Evolutionary conservation across 2,888 invertebrate species (phyloP), one percentile per base, ranked within the genome.

Genomic region (Chymomyza fuscimana): DNA sequence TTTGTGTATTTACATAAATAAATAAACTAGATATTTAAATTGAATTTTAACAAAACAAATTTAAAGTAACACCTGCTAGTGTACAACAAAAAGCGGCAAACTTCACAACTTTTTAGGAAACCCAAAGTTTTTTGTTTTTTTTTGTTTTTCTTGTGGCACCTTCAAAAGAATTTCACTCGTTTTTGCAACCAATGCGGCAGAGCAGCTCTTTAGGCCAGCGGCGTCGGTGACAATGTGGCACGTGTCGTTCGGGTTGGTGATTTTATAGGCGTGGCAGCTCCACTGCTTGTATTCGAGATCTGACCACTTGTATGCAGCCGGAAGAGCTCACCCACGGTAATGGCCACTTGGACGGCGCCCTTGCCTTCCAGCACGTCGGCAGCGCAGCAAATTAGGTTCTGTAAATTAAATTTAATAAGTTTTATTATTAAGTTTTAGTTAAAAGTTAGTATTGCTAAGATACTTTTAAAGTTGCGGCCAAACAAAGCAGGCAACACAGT

Each of bases 301-400:
- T 76, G 56, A 7, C 80, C 81, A 64, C 79, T 83, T 65, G 93
- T 93, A 82, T 95, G 94, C 90, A 96, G 94, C 74, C 95, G 93
- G 64, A 97, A 93, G 16, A 98, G 92, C 91, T 97, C 97, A 1
- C 95, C 94, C 25, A 98, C 97, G 0, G 98, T 98, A 76, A 97
- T 95, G 63, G 97, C 97, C 29, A 98, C 95, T 90, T 97, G 96
- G 2, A 97, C 96, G 15, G 96, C 94, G 1, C 96, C 96, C 90
- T 97, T 96, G 69, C 97, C 97, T 92, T 97, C 97, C 59, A 98
- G 93, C n/a, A 98, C 96, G 92, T 98, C 98, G 50, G 97, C 95
- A 51, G 97, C 95, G 91, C 97, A 96, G 93, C 98, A 98, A 90
- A 97, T 94, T 82, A 97, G 93, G 91, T 97, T 97, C 98, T 91